Conservation (phyloP, 1,140 invertebrate genomes). For the Diabrotica virgifera region DNA sequence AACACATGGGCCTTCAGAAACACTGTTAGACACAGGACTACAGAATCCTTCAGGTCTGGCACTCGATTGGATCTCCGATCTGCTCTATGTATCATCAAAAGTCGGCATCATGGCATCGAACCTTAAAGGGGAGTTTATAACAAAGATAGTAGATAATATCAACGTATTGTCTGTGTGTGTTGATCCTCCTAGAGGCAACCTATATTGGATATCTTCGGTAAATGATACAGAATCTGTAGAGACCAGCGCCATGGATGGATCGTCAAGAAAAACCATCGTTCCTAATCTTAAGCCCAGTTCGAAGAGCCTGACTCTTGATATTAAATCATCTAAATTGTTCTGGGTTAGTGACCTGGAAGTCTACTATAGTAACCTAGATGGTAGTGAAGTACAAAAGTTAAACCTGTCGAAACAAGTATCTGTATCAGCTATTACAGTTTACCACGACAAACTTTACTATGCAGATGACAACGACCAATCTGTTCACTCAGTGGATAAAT, state of each 20-base stretch:
- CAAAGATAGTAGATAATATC: constrained; percentile 45
- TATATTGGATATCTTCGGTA: constrained; percentile 46
- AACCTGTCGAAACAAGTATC: constrained; percentile 41
- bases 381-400: constrained; percentile 48
- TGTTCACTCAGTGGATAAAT: constrained; percentile 59
- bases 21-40: constrained; percentile 72
- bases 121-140: constrained; percentile 69
- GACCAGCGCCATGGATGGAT: constrained; percentile 66
- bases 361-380: constrained; percentile 61
- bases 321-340: constrained; percentile 61
- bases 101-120: constrained; percentile 65
- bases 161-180: constrained; percentile 59
- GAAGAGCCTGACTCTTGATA: constrained; percentile 56
- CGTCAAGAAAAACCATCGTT: constrained; percentile 50
- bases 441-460: constrained; percentile 58
- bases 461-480: constrained; percentile 55
- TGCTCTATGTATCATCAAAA: constrained; percentile 66
- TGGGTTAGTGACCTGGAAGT: constrained; percentile 66
- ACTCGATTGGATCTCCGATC: constrained; percentile 73
- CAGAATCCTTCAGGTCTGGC: constrained; percentile 60
- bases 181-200: constrained; percentile 58
- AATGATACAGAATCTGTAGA: constrained; percentile 52
- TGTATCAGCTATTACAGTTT: constrained; percentile 59
- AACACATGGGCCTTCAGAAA: constrained; percentile 63
- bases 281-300: constrained; percentile 33